These are phyloP conservation scores for Procapra przewalskii DNA, from an alignment of 2,113 vertebrate species.

Conservation along the genomic window DNA sequence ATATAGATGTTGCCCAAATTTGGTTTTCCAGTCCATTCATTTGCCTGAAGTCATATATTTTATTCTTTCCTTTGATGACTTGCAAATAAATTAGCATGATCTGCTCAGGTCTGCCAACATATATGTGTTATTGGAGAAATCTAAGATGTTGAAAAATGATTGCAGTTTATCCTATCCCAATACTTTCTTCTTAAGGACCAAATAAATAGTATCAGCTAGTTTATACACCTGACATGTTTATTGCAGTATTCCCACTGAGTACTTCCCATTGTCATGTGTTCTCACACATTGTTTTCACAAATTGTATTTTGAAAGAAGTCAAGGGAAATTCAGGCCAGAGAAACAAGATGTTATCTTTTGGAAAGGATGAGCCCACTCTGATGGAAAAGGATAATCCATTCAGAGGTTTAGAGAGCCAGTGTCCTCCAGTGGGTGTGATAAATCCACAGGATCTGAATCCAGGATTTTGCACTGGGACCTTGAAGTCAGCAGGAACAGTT, in stretches of 20 bases:
- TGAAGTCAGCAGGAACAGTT: constrained; percentile 71
- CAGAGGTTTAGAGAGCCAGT: constrained; percentile 51
- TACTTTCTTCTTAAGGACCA: constrained; percentile 50
- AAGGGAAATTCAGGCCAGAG: constrained; percentile 47
- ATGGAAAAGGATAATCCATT: constrained; percentile 46
- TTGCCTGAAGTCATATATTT: constrained; percentile 54
- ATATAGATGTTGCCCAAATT: constrained; percentile 22
- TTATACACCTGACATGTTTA: constrained; percentile 65
- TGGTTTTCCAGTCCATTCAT: background rate
- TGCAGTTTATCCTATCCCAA: constrained; percentile 48
- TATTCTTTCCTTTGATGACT: constrained; percentile 61
- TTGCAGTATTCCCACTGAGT: background rate
- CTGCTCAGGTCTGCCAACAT: constrained; percentile 50
- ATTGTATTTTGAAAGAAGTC: constrained; percentile 59
- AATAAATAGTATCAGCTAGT: constrained; percentile 59
- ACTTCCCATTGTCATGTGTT: constrained; percentile 55
- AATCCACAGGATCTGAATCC: constrained; percentile 60
- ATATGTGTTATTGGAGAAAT: constrained; percentile 56
- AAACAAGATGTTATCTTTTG: constrained; percentile 72
- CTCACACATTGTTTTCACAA: constrained; percentile 70
- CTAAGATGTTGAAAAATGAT: constrained; percentile 58
- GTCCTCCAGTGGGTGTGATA: constrained; percentile 66
- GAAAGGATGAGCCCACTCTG: constrained; percentile 51
- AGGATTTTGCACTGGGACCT: constrained; percentile 55
- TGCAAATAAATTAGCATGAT: constrained; percentile 63